Evolutionary conservation across 2,797 vertebrate species (phyloP).

Genomic region (Apogon hyalosoma): DNA sequence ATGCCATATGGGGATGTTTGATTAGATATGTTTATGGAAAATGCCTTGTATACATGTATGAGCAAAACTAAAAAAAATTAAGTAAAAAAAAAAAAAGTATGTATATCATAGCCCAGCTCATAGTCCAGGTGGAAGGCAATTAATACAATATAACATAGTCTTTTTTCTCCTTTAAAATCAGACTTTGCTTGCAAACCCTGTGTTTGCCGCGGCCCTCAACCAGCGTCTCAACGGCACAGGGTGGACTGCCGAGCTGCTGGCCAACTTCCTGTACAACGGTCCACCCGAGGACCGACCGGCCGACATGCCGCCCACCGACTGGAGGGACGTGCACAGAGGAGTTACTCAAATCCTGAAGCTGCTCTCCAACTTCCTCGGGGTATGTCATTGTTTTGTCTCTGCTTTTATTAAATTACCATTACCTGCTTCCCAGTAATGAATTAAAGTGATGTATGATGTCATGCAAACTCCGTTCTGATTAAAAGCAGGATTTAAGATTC

Average conservation of each 20-base stretch:
- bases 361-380: slow-evolving; percentile 89
- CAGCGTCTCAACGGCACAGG: slow-evolving; percentile 75
- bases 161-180: slow-evolving; percentile 58
- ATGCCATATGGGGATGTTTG: no score
- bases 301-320: slow-evolving; percentile 79
- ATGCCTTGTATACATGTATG: no score
- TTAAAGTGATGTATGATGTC: background rate
- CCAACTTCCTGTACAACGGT: slow-evolving; percentile 88
- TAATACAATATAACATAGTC: no score
- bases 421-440: background rate
- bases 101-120: no score
- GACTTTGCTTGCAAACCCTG: slow-evolving; percentile 85
- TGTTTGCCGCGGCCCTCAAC: slow-evolving; percentile 79
- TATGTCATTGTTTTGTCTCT: slow-evolving; percentile 72
- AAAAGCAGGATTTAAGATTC: slow-evolving; percentile 3
- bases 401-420: slow-evolving; percentile 8
- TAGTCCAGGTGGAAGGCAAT: no score
- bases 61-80: no score
- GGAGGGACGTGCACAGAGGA: slow-evolving; percentile 87
- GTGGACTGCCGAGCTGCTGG: slow-evolving; percentile 84
- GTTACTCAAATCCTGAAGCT: slow-evolving; percentile 84
- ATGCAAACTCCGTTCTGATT: background rate
- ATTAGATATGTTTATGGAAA: no score
- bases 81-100: no score
- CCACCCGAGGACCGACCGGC: slow-evolving; percentile 73